Percentiles rank a stretch among this genome's conserved stretches.
Evolutionary conservation across 2,797 vertebrate species (phyloP).

Genomic region (Oryzias dopingdopingensis): DNA sequence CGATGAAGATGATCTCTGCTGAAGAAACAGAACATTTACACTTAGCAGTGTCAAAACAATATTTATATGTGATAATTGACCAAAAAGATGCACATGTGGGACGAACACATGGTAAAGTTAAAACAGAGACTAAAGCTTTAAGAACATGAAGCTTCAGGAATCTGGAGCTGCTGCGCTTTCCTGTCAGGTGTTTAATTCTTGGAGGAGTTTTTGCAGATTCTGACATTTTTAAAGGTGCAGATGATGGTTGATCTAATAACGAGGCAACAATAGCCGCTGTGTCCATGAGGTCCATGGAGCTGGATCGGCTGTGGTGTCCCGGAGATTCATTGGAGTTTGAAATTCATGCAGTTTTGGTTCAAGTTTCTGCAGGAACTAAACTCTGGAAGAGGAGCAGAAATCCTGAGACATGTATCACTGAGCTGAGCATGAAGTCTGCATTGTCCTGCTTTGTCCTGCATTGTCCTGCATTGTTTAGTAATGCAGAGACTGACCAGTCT

Average conservation of each 20-base stretch:
- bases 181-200: conserved; percentile 29
- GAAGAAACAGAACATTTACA: too few relatives aligned
- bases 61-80: too few relatives aligned
- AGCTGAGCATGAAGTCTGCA: too few relatives aligned
- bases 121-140: too few relatives aligned
- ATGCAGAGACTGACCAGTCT: conserved; percentile 27
- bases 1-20: too few relatives aligned
- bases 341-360: conserved; percentile 7
- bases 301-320: conserved; percentile 39
- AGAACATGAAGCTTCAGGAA: too few relatives aligned
- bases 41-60: too few relatives aligned
- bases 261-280: conserved; percentile 29
- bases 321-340: conserved; percentile 35
- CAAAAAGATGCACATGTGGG: too few relatives aligned
- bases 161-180: too few relatives aligned
- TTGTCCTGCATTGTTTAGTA: conserved; percentile 5
- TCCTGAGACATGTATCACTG: too few relatives aligned
- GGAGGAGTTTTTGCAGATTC: conserved; percentile 33
- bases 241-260: conserved; percentile 61
- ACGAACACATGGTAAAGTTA: too few relatives aligned
- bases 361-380: background rate
- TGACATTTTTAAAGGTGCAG: conserved; percentile 50
- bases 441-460: conserved; percentile 3
- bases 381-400: background rate
- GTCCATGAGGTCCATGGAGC: conserved; percentile 18